These are phyloP conservation scores for Zaprionus capensis DNA, from an alignment of 1,140 invertebrate genomes.

Conservation along the genomic window DNA sequence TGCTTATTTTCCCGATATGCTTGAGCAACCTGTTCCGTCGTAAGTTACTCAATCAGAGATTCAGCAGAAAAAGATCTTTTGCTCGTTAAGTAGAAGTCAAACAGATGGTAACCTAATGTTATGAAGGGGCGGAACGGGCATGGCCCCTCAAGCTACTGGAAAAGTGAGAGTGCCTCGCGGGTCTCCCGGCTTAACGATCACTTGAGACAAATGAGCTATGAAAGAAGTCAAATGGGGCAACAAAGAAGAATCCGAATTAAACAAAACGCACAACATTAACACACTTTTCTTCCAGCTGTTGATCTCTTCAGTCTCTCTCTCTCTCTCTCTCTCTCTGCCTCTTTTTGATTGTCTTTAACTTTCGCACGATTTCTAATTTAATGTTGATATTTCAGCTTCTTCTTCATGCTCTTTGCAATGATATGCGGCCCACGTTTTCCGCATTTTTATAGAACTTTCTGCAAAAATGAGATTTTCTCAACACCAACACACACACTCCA, in stretches of 20 bases:
- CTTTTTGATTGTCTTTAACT: slow-evolving; percentile 43
- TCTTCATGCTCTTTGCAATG: slow-evolving; percentile 17
- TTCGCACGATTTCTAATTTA: slow-evolving; percentile 76
- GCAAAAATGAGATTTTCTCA: slow-evolving; percentile 41
- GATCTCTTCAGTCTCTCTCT: slow-evolving; percentile 6
- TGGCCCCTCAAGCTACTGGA: slow-evolving; percentile 20
- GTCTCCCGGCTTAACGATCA: slow-evolving; percentile 32
- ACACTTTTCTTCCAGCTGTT: slow-evolving; percentile 27
- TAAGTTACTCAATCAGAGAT: slow-evolving; percentile 39
- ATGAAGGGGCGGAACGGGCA: neutral
- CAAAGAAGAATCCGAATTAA: slow-evolving; percentile 33
- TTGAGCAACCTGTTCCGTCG: slow-evolving; percentile 23
- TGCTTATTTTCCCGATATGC: slow-evolving; percentile 23
- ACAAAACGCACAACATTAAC: slow-evolving; percentile 48
- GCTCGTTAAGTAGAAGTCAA: slow-evolving; percentile 31
- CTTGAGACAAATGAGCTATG: slow-evolving; percentile 33
- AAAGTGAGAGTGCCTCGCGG: slow-evolving; percentile 50
- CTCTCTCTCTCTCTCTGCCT: slow-evolving; percentile 1
- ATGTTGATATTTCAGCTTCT: slow-evolving; percentile 31
- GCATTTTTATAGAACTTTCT: slow-evolving; percentile 55
- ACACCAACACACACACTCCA: slow-evolving; percentile 11
- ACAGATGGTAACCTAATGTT: slow-evolving; percentile 19
- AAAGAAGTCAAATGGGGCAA: slow-evolving; percentile 43
- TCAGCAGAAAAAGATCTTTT: slow-evolving; percentile 15
- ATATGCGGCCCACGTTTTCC: slow-evolving; percentile 52